These are phyloP conservation scores for Syngnathus rostellatus DNA, from an alignment of 2,797 vertebrate species.

Conservation along the genomic window DNA sequence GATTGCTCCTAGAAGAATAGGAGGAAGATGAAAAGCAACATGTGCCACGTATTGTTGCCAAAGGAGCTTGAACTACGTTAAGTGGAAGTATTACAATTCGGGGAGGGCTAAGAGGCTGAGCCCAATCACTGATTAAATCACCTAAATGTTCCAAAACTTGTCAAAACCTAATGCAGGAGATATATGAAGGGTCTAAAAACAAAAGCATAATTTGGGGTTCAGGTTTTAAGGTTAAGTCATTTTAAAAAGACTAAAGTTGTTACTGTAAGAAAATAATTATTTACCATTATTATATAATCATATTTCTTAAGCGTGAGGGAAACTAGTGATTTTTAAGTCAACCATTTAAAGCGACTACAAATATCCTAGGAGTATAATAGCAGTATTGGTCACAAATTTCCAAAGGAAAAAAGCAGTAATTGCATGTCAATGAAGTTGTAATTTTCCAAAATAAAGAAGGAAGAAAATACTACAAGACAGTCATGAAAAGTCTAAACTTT, in stretches of 20 bases:
- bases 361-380: too few species aligned
- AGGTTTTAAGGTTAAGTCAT: background rate
- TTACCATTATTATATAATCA: too few species aligned
- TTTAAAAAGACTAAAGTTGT: background rate
- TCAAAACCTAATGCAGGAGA: background rate
- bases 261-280: background rate
- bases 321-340: background rate
- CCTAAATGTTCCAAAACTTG: background rate
- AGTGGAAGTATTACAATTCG: background rate
- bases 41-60: background rate
- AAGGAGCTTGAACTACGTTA: background rate
- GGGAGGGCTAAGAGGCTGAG: background rate
- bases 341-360: background rate
- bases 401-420: too few species aligned
- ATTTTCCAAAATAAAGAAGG: too few species aligned
- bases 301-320: too few species aligned
- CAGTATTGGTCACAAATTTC: too few species aligned
- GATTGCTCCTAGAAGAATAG: conserved; percentile 6
- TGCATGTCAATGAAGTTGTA: too few species aligned
- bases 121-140: background rate
- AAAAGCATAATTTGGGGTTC: background rate
- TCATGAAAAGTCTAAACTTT: background rate
- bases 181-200: background rate
- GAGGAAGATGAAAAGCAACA: conserved; percentile 1
- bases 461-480: too few species aligned